Evolutionary conservation across 1,140 invertebrate genomes (phyloP).

Genomic region (Scaptomyza montana): DNA sequence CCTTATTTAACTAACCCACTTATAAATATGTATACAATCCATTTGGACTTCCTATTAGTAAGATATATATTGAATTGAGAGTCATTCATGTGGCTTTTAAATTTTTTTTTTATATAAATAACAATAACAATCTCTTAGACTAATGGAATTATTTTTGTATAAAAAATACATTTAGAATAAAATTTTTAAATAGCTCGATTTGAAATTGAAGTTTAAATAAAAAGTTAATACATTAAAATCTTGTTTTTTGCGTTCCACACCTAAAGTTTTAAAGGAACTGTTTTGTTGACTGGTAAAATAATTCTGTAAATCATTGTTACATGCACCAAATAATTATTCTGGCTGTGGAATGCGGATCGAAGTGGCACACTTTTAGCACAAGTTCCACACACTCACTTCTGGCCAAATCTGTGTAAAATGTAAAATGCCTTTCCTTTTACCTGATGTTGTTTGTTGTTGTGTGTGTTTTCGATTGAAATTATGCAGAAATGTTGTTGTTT

Average conservation of each 20-base stretch:
- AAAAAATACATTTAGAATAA: no score
- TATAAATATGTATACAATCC: conserved; percentile 3
- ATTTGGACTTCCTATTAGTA: neutral
- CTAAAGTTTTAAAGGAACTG: no score
- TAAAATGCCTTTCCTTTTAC: conserved; percentile 24
- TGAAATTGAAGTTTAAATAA: no score
- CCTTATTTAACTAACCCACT: conserved; percentile 21
- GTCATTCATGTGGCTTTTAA: neutral
- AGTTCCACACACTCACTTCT: conserved; percentile 4
- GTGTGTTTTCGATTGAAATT: conserved; percentile 36
- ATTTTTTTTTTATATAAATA: neutral
- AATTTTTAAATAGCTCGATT: no score
- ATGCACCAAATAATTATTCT: conserved; percentile 5
- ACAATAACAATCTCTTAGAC: no score
- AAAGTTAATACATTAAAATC: no score
- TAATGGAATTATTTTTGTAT: no score
- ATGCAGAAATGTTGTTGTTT: conserved; percentile 23
- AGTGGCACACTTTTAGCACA: conserved; percentile 43
- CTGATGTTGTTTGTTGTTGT: conserved; percentile 13
- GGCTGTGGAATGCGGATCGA: conserved; percentile 21
- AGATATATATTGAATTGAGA: neutral
- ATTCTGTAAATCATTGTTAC: conserved; percentile 1
- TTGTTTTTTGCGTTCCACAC: no score
- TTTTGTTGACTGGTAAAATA: no score
- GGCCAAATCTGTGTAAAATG: conserved; percentile 47